Evolutionary conservation across 2,888 invertebrate species (phyloP).

Genomic region (Rhagium mordax): DNA sequence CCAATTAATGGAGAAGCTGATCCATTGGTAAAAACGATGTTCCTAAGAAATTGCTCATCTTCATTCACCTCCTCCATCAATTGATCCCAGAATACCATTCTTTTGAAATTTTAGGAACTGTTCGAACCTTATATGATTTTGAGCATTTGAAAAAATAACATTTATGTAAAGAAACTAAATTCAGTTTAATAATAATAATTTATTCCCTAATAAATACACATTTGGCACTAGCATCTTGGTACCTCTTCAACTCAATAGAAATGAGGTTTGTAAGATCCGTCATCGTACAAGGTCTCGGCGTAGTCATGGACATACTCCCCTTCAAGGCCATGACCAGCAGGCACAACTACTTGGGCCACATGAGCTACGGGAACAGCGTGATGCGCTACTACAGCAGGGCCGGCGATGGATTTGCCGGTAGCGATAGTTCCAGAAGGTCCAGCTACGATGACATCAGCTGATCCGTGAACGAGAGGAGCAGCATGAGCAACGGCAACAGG

Average conservation of each 20-base stretch:
- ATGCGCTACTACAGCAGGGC: not conserved
- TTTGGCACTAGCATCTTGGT: constrained; percentile 1
- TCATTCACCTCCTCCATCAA: no score
- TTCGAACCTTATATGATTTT: no score
- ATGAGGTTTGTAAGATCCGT: constrained; percentile 59
- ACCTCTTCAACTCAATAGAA: constrained; percentile 4
- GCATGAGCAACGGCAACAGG: constrained; percentile 11
- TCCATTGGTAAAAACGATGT: no score
- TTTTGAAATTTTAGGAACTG: no score
- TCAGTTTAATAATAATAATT: no score
- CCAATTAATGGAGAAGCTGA: no score
- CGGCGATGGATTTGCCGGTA: constrained; percentile 41
- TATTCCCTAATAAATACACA: constrained; percentile 9
- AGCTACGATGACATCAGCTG: constrained; percentile 39
- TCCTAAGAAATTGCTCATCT: no score
- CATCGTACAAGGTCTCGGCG: constrained; percentile 58
- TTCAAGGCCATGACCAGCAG: constrained; percentile 50
- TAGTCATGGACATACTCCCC: constrained; percentile 58
- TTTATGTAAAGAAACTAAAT: no score
- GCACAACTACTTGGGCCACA: constrained; percentile 22
- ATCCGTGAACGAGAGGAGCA: not conserved
- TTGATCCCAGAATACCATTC: no score
- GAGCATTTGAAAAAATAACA: no score
- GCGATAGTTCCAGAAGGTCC: constrained; percentile 57
- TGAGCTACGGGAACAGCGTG: constrained; percentile 12